These are phyloP conservation scores for Rhizomys pruinosus DNA, from an alignment of 2,113 vertebrate species.

Conservation along the genomic window DNA sequence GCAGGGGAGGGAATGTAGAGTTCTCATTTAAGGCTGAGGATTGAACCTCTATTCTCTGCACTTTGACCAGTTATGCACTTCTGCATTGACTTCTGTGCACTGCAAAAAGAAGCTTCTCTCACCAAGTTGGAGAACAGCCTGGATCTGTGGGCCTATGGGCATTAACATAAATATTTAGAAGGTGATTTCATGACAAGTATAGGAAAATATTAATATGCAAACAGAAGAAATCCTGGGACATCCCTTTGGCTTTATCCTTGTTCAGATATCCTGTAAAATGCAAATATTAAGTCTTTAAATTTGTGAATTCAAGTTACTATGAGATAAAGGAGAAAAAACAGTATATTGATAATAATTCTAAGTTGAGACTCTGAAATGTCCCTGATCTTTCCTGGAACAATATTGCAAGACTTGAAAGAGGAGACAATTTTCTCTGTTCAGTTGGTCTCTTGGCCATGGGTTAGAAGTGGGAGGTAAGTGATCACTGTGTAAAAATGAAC, in stretches of 20 bases:
- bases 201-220: constrained; percentile 77
- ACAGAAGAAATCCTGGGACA: constrained; percentile 60
- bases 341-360: constrained; percentile 75
- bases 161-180: neutral
- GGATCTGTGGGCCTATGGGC: neutral
- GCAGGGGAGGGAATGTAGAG: neutral
- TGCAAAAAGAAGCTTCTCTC: neutral
- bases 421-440: constrained; percentile 79
- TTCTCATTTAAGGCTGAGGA: neutral
- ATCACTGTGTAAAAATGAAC: constrained; percentile 79
- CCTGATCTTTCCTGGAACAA: constrained; percentile 79
- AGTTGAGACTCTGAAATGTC: constrained; percentile 75
- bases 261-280: constrained; percentile 74
- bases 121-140: neutral
- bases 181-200: neutral
- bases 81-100: neutral
- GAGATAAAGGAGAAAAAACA: constrained; percentile 66
- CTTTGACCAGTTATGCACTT: neutral
- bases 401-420: constrained; percentile 80
- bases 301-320: constrained; percentile 63
- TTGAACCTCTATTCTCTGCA: neutral
- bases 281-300: constrained; percentile 44
- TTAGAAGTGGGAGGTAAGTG: constrained; percentile 76
- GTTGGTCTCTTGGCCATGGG: constrained; percentile 58
- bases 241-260: constrained; percentile 59